Evolutionary conservation across 2,113 vertebrate genomes (phyloP).

Genomic region (Melanotaenia duboulayi): DNA sequence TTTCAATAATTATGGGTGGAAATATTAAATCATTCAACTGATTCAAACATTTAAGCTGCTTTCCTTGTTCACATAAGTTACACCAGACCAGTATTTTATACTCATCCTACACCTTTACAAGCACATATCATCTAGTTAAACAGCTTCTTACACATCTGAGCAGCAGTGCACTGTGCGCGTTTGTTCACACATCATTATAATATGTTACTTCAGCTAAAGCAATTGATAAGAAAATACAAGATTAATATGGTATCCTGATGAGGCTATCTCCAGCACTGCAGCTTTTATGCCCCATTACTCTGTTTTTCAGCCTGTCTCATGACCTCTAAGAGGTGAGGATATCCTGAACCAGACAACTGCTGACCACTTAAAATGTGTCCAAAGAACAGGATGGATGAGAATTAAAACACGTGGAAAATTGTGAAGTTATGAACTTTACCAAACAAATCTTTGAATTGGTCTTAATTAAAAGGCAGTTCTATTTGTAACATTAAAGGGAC

Average conservation of each 20-base stretch:
- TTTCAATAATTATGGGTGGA: not conserved
- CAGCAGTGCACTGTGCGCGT: too few species aligned
- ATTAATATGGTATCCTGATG: not conserved
- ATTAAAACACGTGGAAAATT: not conserved
- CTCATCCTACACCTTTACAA: not conserved
- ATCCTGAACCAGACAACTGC: constrained; percentile 58
- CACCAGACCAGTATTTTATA: not conserved
- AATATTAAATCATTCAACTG: not conserved
- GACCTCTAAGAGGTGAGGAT: constrained; percentile 49
- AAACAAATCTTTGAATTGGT: too few species aligned
- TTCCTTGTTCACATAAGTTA: not conserved
- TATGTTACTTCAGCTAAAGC: not conserved
- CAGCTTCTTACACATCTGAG: not conserved
- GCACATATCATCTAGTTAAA: not conserved
- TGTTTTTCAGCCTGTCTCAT: constrained; percentile 12
- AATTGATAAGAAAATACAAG: not conserved
- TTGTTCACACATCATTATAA: too few species aligned
- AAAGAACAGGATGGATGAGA: not conserved
- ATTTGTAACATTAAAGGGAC: too few species aligned
- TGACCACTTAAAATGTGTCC: not conserved
- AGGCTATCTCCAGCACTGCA: constrained; percentile 22
- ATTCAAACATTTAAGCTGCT: not conserved
- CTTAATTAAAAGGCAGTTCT: too few species aligned
- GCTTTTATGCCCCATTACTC: constrained; percentile 15
- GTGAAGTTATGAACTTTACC: not conserved